phyloP scores from a whole-genome alignment of 2,113 vertebrate genomes.

The Larimichthys crocea region DNA sequence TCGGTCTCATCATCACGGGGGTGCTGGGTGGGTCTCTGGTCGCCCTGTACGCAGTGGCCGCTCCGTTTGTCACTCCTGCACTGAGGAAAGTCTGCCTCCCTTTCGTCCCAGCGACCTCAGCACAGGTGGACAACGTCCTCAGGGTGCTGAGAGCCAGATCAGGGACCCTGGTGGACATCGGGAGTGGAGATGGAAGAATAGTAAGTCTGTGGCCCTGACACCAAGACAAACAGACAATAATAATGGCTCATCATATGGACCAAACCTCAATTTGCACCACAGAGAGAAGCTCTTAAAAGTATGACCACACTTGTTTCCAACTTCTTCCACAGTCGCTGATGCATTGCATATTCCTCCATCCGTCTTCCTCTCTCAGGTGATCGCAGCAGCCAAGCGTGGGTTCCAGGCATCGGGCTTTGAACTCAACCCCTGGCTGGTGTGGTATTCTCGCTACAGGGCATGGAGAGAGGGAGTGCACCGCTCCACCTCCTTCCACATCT shows the following conservation, averaged over 20 bases:
- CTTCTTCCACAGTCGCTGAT: neutral
- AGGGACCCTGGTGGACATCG: conserved; percentile 91
- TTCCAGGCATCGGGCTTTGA: conserved; percentile 93
- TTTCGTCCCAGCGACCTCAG: conserved; percentile 92
- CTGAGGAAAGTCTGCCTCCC: conserved; percentile 92
- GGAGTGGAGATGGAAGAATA: conserved; percentile 95
- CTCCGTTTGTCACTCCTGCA: conserved; percentile 91
- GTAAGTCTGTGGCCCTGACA: conserved; percentile 84
- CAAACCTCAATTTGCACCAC: neutral
- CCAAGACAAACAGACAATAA: too few species aligned
- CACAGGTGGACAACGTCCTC: conserved; percentile 91
- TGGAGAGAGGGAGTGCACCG: conserved; percentile 91
- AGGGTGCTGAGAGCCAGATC: conserved; percentile 81
- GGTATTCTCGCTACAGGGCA: conserved; percentile 92
- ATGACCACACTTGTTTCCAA: neutral
- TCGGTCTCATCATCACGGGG: conserved; percentile 85
- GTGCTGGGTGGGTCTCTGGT: conserved; percentile 85
- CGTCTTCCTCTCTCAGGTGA: conserved; percentile 84
- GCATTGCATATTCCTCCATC: neutral
- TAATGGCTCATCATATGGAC: neutral
- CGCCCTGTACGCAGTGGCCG: conserved; percentile 86
- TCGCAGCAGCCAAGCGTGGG: conserved; percentile 93
- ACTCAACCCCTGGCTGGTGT: conserved; percentile 97
- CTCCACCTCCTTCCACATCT: conserved; percentile 89
- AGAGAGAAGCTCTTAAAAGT: neutral